phyloP scores from a whole-genome alignment of 2,888 invertebrate genomes.

The Eueremaeus valkanovi region DNA sequence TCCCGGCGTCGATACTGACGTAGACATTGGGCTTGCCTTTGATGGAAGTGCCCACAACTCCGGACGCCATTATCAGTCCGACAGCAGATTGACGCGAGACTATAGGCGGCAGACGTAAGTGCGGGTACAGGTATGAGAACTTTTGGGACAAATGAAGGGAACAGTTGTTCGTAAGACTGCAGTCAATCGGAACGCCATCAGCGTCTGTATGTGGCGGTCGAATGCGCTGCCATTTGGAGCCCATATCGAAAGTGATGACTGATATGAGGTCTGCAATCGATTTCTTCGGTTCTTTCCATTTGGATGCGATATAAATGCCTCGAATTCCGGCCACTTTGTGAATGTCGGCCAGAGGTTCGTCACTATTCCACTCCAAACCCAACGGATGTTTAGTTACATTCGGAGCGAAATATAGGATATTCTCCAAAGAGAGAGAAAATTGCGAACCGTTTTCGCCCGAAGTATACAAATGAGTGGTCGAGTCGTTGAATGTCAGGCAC shows the following conservation, averaged over 20 bases:
- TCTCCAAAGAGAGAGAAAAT: conserved; percentile 73
- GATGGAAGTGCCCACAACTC: conserved; percentile 69
- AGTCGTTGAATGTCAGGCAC: conserved; percentile 72
- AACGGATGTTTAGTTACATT: conserved; percentile 66
- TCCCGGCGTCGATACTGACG: conserved; percentile 73
- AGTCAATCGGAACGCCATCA: conserved; percentile 64
- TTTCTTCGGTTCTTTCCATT: conserved; percentile 57
- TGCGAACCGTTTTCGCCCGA: conserved; percentile 64
- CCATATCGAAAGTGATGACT: conserved; percentile 79
- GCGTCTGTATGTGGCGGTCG: conserved; percentile 67
- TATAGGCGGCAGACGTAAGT: conserved; percentile 72
- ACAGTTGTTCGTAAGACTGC: conserved; percentile 59
- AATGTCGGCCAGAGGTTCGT: conserved; percentile 78
- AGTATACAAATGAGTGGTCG: conserved; percentile 71
- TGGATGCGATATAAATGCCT: conserved; percentile 84
- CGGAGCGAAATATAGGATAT: conserved; percentile 77
- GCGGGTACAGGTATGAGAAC: conserved; percentile 75
- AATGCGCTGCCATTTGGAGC: conserved; percentile 73
- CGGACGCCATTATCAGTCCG: conserved; percentile 80
- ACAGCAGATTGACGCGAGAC: conserved; percentile 81
- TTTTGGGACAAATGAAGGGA: conserved; percentile 82
- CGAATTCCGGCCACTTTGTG: conserved; percentile 80
- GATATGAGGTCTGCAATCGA: conserved; percentile 66
- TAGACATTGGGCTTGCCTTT: conserved; percentile 75
- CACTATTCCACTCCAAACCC: conserved; percentile 50